Base-by-base conservation (phyloP, 1,140 invertebrate species). In the Panulirus ornatus region DNA sequence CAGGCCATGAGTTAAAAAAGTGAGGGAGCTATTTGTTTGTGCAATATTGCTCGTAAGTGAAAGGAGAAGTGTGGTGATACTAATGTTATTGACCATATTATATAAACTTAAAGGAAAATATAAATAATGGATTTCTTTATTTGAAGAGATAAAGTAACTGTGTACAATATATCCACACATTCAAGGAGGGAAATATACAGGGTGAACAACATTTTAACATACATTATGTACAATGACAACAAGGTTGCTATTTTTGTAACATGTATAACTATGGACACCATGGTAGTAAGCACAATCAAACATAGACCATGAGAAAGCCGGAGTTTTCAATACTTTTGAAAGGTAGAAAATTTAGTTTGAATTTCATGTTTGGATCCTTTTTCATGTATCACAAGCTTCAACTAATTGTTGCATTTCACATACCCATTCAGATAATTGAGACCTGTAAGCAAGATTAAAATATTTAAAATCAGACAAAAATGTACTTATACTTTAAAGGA, bases 91-190 rank as follows among this genome's bases (percentile, higher is more conserved):
- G n/a, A n/a, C n/a, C n/a, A 66, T 66, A 66, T 66, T 66, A 66
- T 0, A 2, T 30, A 11, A 22, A 66, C 2, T 66, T n/a, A 42
- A 47, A 38, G 27, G 40, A 44, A 78, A 44, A 27, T 42, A n/a
- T 11, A 38, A 51, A 38, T 54, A 44, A 27, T 30, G 5, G 51
- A 63, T 87, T 66, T 34, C n/a, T 87, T 87, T 87, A 78, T 78
- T 78, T 87, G 78, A 79, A 63, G 42, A 42, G 51, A 76, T 87
- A 78, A 87, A 78, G 54, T 87, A 51, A 87, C 85, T 78, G 85
- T 87, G 85, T 87, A 87, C 54, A 87, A 78, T 87, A 79, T 87
- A 63, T 87, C 75, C 75, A 87, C 85, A 87, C 75, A 78, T 79
- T 78, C 40, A 78, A 78, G 85, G 75, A 76, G 54, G 79, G 75